Evolutionary conservation across 2,797 vertebrate genomes (phyloP), one percentile per base, ranked within the genome.

Genomic region (Clarias laeviceps): DNA sequence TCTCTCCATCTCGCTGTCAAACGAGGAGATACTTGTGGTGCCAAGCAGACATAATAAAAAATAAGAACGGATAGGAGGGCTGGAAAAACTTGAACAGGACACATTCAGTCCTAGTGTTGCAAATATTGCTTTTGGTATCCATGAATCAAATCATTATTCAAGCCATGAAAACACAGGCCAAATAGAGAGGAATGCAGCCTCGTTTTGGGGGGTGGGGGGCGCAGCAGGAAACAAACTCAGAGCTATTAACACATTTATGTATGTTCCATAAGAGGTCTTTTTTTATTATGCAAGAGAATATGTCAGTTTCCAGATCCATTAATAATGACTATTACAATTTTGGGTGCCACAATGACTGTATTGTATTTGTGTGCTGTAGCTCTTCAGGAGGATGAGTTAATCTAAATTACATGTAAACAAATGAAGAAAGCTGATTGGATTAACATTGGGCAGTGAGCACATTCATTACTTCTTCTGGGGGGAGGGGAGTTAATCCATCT

Each of bases 41-140:
- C 93, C 93, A 94, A 89, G 88, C 92, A 94, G 93, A 94, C 93
- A 91, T 93, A 93, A 93, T 93, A 91, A 91, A 94, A 93, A 91
- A 91, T 87, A 90, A 91, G 93, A 91, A 85, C 70, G 24, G 86
- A 91, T 90, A 84, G 87, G 82, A 88, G 90, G 89, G 80, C 82
- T 87, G 92, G 92, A 94, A 94, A 94, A 93, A 91, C 89, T 89
- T 89, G 90, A 93, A 93, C 91, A 91, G 88, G 90, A 91, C 90
- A 93, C 88, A 91, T 92, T 93, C 87, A 89, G 86, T 89, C 91
- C 85, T 93, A 89, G 91, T 91, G 91, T 91, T 87, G 90, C 90
- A 92, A 93, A 92, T 90, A 91, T 91, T 92, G 84, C 91, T 92
- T 91, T 90, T 90, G 87, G 90, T 91, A 92, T 92, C 85, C 76